Evolutionary conservation across 2,888 invertebrate genomes (phyloP), one percentile per base, ranked within the genome.

Genomic region (Gnatocerus cornutus): DNA sequence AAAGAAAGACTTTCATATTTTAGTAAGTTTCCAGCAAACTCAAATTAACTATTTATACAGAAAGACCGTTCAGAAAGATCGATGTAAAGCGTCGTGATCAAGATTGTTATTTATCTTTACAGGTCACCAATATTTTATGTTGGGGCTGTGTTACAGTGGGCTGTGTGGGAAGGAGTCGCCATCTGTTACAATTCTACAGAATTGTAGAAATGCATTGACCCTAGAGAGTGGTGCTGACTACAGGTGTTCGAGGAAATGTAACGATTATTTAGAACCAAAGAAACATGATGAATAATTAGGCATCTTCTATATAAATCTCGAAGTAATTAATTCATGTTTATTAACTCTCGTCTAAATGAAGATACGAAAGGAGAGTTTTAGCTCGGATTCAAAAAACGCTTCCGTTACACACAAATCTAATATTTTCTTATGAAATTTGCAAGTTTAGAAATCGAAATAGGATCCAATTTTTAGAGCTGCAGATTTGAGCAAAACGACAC

Each of bases 1-100:
- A 37, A 52, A 53, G 67, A 43, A 62, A 62, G 50, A 46, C 53
- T 62, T 62, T 46, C 45, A 62, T 39, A 62, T 55, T 61, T 56
- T 55, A 68, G n/a, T 39, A 10, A 37, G 16, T 30, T 55, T 55
- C 63, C 43, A 53, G 43, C 21, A 41, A 30, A 52, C 16, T 53
- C 13, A 21, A n/a, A 27, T 29, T 13, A 21, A 64, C 56, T 46
- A 56, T 65, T 65, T 48, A 65, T 37, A 8, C 6, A 12, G 13
- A 14, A 10, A 4, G 30, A 55, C 6, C 55, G 45, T 53, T 41
- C 13, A 53, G n/a, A 8, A 2, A 33, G 43, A 59, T 59, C 59
- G 59, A 59, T 59, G 45, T 46, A 59, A 46, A 41, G 37, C 55
- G 14, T 1, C 21, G 39, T 55, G 21, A n/a, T 53, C 53, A 37